Conservation (phyloP, 2,797 vertebrate genomes). For the Hylomyscus alleni region DNA sequence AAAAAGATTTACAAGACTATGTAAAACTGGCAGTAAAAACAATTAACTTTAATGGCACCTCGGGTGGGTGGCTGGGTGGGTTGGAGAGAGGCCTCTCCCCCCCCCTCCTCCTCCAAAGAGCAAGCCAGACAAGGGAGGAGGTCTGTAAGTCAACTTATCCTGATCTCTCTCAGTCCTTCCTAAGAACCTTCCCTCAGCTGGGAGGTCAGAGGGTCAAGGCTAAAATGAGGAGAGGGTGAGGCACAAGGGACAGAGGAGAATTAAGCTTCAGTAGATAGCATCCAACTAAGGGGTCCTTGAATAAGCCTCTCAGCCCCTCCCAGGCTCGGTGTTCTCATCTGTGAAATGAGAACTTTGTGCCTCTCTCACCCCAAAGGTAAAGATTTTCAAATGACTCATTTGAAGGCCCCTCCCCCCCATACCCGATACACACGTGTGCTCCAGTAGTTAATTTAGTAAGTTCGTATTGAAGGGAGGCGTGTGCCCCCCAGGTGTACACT, state of each 20-base stretch:
- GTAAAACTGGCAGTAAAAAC: slow-evolving; percentile 90
- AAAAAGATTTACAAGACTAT: slow-evolving; percentile 90
- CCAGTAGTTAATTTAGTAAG: background rate
- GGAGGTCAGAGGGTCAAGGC: slow-evolving; percentile 37
- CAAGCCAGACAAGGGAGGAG: slow-evolving; percentile 47
- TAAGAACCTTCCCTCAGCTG: too few species aligned
- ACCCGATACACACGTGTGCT: background rate
- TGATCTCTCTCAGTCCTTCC: slow-evolving; percentile 13
- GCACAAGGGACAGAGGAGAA: background rate
- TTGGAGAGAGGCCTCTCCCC: background rate
- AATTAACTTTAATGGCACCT: slow-evolving; percentile 90
- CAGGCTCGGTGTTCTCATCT: background rate
- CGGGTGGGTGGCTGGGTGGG: slow-evolving; percentile 73
- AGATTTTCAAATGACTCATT: background rate
- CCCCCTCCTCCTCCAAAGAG: slow-evolving; percentile 32
- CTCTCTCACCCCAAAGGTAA: background rate
- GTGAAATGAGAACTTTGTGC: background rate
- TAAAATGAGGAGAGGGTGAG: background rate
- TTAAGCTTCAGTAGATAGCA: background rate
- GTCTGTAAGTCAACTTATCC: background rate
- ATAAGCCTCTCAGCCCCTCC: background rate
- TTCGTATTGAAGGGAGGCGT: background rate
- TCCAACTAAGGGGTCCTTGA: background rate
- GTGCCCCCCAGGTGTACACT: background rate
- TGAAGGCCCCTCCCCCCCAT: background rate